Base-by-base conservation (phyloP, 2,888 invertebrate genomes). In the Parasteatoda lunata region DNA sequence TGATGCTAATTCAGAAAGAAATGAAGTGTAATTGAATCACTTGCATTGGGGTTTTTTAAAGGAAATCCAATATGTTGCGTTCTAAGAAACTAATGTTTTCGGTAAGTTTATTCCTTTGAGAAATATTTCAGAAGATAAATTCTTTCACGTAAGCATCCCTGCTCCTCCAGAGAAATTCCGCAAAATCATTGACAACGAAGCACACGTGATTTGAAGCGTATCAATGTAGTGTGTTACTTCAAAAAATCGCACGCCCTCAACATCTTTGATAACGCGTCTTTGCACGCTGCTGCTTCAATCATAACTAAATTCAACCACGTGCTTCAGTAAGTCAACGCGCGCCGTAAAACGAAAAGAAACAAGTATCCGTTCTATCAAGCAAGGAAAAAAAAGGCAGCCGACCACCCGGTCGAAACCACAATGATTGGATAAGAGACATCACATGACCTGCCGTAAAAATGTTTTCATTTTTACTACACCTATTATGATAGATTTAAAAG, bases 271-370 rank as follows among this genome's bases (percentile, higher is more conserved):
- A 70, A 73, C 51, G 59, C 85, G 85, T 86, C 80, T 72, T 65
- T 48, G 65, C 77, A 71, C 80, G 54, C 6, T 54, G 80, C 15
- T 71, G 80, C 69, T 71, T 77, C 49, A n/a, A 65, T 71, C 77
- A 71, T 71, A 80, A 86, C 85, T 81, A 80, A 80, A 80, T 71
- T 71, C 75, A 45, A 86, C 76, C 80, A 80, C 85, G 80, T 81
- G 80, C 77, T 80, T 80, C n/a, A 71, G 48, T 13, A 79, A 80
- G 77, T 77, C 76, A 80, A 71, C 85, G 85, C 80, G 85, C 76
- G 80, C 85, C 30, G 70, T 65, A 80, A 80, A 77, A 80, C 80
- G 76, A 86, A 86, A 15, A 71, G 85, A 86, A 86, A 86, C 85
- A 80, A 86, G 59, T 86, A 77, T 79, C 71, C 66, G 75, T 76